A percentile compares a stretch with the other conserved stretches of the same genome.
phyloP scores from a whole-genome alignment of 2,113 vertebrate genomes.

The Phaethon lepturus region DNA sequence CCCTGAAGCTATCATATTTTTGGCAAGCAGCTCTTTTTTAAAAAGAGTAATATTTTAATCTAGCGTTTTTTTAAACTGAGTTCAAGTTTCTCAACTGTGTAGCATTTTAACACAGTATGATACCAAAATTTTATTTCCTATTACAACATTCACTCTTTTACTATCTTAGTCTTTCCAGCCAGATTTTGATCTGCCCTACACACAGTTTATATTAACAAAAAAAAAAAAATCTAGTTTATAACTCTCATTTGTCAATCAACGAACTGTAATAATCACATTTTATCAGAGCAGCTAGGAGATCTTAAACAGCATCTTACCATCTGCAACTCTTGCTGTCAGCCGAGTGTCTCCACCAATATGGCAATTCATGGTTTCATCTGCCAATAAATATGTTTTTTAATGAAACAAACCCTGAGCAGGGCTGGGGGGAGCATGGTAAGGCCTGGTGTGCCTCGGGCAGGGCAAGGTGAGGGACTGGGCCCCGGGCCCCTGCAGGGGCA shows the following conservation, averaged over 20 bases:
- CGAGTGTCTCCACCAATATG: accelerated
- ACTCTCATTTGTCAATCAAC: neutral
- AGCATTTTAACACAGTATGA: neutral
- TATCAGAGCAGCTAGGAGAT: neutral
- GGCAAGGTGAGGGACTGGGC: neutral
- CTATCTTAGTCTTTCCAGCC: neutral
- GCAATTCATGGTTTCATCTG: neutral
- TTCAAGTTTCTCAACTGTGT: neutral
- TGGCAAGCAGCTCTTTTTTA: neutral
- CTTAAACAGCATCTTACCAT: neutral
- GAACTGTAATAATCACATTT: neutral
- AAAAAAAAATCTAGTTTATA: neutral
- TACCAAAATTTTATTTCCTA: neutral
- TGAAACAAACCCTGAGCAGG: neutral
- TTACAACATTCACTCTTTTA: neutral
- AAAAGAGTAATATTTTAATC: neutral
- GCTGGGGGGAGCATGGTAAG: accelerated
- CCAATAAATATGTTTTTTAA: neutral
- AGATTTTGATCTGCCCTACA: neutral
- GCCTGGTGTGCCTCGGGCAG: neutral
- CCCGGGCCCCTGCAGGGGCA: accelerated
- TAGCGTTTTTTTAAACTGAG: neutral
- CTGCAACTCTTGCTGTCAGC: accelerated
- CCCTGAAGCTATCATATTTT: neutral
- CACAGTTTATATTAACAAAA: neutral